These are phyloP conservation scores for Holacanthus passer DNA, from an alignment of 2,113 vertebrate genomes.

Conservation along the genomic window DNA sequence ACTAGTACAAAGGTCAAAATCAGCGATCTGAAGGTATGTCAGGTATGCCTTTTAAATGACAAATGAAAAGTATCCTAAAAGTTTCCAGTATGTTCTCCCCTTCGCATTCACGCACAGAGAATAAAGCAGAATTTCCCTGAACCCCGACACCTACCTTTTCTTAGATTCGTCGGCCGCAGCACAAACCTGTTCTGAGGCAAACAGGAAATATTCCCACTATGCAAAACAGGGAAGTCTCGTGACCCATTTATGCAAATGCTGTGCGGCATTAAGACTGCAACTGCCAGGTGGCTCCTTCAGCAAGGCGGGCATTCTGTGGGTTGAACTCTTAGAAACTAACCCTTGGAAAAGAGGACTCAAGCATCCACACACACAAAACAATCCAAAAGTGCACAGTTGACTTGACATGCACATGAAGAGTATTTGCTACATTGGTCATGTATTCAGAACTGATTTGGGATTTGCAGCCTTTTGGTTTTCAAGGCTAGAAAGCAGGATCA, in stretches of 20 bases:
- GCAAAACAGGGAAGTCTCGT: conserved; percentile 52
- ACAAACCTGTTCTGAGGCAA: conserved; percentile 70
- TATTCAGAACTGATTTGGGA: background rate
- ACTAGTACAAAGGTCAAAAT: conserved; percentile 70
- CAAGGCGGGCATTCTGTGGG: background rate
- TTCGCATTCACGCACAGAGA: background rate
- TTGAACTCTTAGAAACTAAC: conserved; percentile 1
- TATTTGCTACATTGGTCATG: background rate
- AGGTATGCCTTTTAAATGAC: background rate
- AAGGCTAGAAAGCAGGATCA: background rate
- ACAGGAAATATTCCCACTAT: conserved; percentile 70
- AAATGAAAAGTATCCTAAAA: background rate
- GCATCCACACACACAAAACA: background rate
- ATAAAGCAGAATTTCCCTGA: background rate
- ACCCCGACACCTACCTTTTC: conserved; percentile 47
- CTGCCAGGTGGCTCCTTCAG: conserved; percentile 22
- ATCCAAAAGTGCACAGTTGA: background rate
- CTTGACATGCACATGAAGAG: background rate
- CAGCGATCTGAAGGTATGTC: conserved; percentile 10
- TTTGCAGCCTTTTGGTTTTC: background rate
- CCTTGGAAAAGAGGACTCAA: background rate
- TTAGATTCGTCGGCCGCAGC: conserved; percentile 8
- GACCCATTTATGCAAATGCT: conserved; percentile 72
- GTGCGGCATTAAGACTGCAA: background rate
- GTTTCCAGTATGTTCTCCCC: background rate